A percentile compares a stretch with the other conserved stretches of the same genome.
Conservation (phyloP, 92 coral and sea anemone species). For the Actinernus sp. region DNA sequence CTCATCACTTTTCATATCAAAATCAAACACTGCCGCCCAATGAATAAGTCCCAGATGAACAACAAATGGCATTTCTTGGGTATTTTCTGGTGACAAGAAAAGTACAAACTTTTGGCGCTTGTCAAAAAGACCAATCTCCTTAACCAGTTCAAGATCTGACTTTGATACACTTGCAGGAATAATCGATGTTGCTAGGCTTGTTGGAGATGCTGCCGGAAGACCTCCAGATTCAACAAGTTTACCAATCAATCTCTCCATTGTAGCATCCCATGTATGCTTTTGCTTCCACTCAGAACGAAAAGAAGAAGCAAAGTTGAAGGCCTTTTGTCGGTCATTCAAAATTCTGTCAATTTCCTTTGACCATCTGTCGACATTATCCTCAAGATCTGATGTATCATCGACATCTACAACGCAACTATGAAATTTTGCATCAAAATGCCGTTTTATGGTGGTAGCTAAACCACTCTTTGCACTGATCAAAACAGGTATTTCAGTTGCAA, state of each 20-base stretch:
- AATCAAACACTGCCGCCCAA: slow-evolving; percentile 72
- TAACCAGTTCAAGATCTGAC: slow-evolving; percentile 6
- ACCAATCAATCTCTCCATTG: slow-evolving; percentile 5
- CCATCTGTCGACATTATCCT: slow-evolving; percentile 20
- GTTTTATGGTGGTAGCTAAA: slow-evolving; percentile 23
- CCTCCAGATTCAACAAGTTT: slow-evolving; percentile 12
- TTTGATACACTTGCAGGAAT: slow-evolving; percentile 18
- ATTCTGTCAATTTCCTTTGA: slow-evolving; percentile 22
- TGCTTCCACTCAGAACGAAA: slow-evolving; percentile 43
- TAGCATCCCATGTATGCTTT: slow-evolving; percentile 32
- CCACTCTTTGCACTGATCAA: slow-evolving; percentile 37
- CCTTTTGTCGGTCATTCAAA: slow-evolving; percentile 27
- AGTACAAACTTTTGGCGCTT: slow-evolving; percentile 40
- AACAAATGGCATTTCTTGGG: slow-evolving; percentile 17
- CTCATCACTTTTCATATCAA: slow-evolving; percentile 43
- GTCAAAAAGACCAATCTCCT: slow-evolving; percentile 24
- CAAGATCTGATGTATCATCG: slow-evolving; percentile 9
- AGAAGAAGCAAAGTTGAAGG: slow-evolving; percentile 17
- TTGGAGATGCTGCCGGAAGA: slow-evolving; percentile 1
- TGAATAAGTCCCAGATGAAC: slow-evolving; percentile 46
- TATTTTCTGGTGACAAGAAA: slow-evolving; percentile 53
- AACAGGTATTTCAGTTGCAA: slow-evolving; percentile 48
- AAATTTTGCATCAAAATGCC: slow-evolving; percentile 22
- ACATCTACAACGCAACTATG: slow-evolving; percentile 25
- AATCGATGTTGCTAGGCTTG: not conserved